A percentile compares a stretch with the other conserved stretches of the same genome.
Evolutionary conservation across 2,113 vertebrate species (phyloP).

Genomic region (Ptilonorhynchus violaceus): DNA sequence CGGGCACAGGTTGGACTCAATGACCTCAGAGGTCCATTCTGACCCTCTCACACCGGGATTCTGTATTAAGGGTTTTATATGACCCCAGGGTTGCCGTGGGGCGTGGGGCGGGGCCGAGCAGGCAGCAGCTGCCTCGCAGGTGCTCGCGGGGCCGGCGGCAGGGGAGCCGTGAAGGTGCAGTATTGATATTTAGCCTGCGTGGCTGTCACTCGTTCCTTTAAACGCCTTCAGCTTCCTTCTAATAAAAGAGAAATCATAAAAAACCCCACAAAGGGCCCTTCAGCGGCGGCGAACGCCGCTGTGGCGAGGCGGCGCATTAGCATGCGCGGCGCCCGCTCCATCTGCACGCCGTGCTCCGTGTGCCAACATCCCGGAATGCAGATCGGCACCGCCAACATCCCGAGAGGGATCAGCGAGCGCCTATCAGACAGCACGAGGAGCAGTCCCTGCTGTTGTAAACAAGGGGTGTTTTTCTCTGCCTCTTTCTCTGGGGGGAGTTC

Average conservation of each 20-base stretch:
- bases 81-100: background rate
- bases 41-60: background rate
- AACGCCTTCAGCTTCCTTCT: conserved; percentile 32
- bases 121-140: background rate
- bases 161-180: background rate
- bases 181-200: background rate
- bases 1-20: accelerated
- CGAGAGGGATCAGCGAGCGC: background rate
- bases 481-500: background rate
- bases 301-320: background rate
- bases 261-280: conserved; percentile 17
- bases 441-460: conserved; percentile 25
- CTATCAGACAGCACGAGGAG: conserved; percentile 28
- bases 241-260: conserved; percentile 49
- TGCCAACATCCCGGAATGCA: conserved; percentile 57
- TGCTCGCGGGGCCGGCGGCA: accelerated
- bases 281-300: background rate
- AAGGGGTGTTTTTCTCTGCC: conserved; percentile 19
- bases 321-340: background rate
- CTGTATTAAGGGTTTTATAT: background rate
- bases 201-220: background rate
- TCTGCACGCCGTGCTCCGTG: background rate
- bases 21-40: background rate
- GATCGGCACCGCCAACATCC: background rate
- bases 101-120: background rate